Percentiles rank a stretch among this genome's conserved stretches.
phyloP scores from a whole-genome alignment of 1,140 invertebrate species.

The Meteorus sp. region DNA sequence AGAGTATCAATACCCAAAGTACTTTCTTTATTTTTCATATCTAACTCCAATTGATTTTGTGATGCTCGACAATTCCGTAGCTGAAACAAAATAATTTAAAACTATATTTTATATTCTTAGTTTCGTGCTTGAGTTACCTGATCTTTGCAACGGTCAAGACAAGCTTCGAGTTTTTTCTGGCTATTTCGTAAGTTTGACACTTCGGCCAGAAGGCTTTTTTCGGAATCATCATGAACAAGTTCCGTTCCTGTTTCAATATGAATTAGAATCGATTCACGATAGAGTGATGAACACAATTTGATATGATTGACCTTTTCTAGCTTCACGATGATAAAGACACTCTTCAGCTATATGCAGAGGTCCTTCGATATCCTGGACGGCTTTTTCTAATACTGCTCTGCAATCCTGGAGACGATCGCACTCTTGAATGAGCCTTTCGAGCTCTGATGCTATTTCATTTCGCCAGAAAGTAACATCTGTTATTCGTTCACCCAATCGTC shows the following conservation, averaged over 20 bases:
- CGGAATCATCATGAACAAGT: slow-evolving; percentile 69
- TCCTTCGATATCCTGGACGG: slow-evolving; percentile 82
- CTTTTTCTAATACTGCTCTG: slow-evolving; percentile 76
- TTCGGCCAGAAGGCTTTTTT: slow-evolving; percentile 64
- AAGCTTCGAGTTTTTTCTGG: slow-evolving; percentile 62
- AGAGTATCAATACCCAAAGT: slow-evolving; percentile 84
- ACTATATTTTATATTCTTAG: slow-evolving; percentile 11
- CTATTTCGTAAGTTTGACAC: slow-evolving; percentile 64
- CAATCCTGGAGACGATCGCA: slow-evolving; percentile 82
- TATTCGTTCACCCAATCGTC: slow-evolving; percentile 83
- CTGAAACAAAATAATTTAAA: slow-evolving; percentile 42
- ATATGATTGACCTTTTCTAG: slow-evolving; percentile 68
- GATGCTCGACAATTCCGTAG: slow-evolving; percentile 70
- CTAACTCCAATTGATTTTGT: slow-evolving; percentile 85
- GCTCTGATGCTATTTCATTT: slow-evolving; percentile 82
- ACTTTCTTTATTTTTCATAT: slow-evolving; percentile 86
- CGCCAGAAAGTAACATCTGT: slow-evolving; percentile 94
- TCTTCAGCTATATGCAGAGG: slow-evolving; percentile 90
- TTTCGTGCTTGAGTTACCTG: slow-evolving; percentile 52
- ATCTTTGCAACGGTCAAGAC: slow-evolving; percentile 64
- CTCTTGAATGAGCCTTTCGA: slow-evolving; percentile 83
- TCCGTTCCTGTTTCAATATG: slow-evolving; percentile 58
- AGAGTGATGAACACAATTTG: not conserved
- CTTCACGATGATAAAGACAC: slow-evolving; percentile 88
- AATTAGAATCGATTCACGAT: slow-evolving; percentile 20